phyloP scores from a whole-genome alignment of 1,140 invertebrate genomes.

The Euglossa dilemma region DNA sequence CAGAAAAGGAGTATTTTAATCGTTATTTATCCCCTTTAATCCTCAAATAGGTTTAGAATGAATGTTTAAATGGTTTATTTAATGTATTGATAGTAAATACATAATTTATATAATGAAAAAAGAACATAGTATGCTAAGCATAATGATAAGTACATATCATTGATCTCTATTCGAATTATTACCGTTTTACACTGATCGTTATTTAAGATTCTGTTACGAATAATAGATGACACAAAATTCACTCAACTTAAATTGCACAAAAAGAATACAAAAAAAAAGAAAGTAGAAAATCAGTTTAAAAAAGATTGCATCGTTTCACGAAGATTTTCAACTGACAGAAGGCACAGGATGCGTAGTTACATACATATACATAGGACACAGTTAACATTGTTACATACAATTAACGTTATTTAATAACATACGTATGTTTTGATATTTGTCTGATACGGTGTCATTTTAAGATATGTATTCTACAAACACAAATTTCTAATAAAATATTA shows the following conservation, averaged over 20 bases:
- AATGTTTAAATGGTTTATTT: constrained; percentile 68
- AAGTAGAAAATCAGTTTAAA: constrained; percentile 35
- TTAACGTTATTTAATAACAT: constrained; percentile 27
- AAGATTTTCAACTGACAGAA: constrained; percentile 50
- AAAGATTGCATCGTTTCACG: constrained; percentile 32
- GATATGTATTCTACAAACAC: constrained; percentile 34
- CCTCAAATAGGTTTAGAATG: not conserved
- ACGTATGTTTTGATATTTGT: constrained; percentile 16
- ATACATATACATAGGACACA: constrained; percentile 24
- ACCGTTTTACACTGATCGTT: constrained; percentile 4
- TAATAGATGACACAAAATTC: not conserved
- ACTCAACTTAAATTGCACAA: not conserved
- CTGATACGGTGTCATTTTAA: not conserved
- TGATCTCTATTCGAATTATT: constrained; percentile 16
- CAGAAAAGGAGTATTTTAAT: constrained; percentile 12
- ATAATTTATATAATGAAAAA: constrained; percentile 48
- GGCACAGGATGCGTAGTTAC: constrained; percentile 56
- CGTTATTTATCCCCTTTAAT: not conserved
- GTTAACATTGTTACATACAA: constrained; percentile 30
- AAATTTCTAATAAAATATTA: constrained; percentile 38
- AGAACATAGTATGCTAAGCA: constrained; percentile 42
- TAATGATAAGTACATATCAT: constrained; percentile 45
- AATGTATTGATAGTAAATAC: constrained; percentile 68
- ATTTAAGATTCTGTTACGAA: constrained; percentile 29
- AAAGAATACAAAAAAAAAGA: constrained; percentile 9